Conservation (phyloP, 2,113 vertebrate genomes). For the Garra rufa region DNA sequence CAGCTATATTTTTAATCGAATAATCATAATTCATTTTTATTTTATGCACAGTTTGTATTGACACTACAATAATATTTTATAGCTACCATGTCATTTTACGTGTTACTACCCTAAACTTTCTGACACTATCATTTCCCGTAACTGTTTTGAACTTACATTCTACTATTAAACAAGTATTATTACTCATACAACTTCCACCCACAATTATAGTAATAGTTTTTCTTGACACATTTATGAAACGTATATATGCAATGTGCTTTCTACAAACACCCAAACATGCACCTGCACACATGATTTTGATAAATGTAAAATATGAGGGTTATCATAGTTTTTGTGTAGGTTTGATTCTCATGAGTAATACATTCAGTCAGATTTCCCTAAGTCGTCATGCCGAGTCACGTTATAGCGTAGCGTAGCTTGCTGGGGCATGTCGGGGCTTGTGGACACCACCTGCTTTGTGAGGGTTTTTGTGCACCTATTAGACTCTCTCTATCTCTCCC, state of each 20-base stretch:
- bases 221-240: too few relatives aligned
- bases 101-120: too few relatives aligned
- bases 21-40: too few relatives aligned
- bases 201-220: background rate
- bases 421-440: background rate
- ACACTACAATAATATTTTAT: too few relatives aligned
- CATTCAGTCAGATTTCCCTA: background rate
- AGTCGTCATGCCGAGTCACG: background rate
- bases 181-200: background rate
- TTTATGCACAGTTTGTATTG: too few relatives aligned
- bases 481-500: background rate
- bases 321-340: background rate
- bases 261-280: background rate
- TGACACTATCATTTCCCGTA: background rate
- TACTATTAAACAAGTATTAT: background rate
- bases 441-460: background rate
- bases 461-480: background rate
- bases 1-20: too few relatives aligned
- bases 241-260: too few relatives aligned
- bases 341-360: conserved; percentile 13
- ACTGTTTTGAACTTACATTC: background rate
- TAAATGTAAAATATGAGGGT: background rate
- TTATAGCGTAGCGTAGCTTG: background rate
- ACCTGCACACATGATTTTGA: background rate
- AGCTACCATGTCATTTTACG: too few relatives aligned